A percentile compares a stretch with the other conserved stretches of the same genome.
These are phyloP conservation scores for Odocoileus hemionus DNA, from an alignment of 2,113 vertebrate species.

Conservation along the genomic window DNA sequence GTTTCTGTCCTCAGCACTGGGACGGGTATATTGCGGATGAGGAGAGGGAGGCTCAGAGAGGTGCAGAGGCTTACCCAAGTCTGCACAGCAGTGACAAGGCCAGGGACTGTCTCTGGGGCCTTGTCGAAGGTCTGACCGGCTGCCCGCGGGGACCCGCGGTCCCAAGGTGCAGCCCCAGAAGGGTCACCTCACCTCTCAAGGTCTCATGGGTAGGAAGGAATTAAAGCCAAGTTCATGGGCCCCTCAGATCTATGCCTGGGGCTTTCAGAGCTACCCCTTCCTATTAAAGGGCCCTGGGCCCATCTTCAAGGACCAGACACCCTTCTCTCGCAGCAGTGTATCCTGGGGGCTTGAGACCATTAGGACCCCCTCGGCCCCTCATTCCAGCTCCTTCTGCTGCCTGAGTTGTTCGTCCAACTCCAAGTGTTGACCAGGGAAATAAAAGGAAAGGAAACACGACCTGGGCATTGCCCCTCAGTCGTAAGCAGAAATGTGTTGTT, in stretches of 20 bases:
- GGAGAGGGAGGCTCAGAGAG: background rate
- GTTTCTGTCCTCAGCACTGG: accelerated
- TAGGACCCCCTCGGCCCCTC: background rate
- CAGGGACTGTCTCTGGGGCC: background rate
- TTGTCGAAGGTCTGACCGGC: too few relatives aligned
- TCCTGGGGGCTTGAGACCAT: background rate
- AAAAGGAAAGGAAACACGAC: background rate
- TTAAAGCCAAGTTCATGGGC: background rate
- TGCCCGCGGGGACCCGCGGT: accelerated
- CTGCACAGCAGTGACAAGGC: background rate
- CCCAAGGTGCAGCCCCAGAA: background rate
- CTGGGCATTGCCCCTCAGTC: accelerated
- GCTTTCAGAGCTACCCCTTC: background rate
- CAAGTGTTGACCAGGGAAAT: constrained; percentile 22
- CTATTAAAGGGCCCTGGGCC: background rate
- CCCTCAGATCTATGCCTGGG: background rate
- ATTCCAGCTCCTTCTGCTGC: background rate
- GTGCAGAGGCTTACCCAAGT: background rate
- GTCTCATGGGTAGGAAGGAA: background rate
- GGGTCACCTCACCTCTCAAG: background rate
- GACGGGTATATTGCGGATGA: accelerated
- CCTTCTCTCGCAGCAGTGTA: background rate
- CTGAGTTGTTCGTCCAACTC: constrained; percentile 10
- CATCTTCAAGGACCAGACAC: background rate
- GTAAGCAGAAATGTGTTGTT: accelerated